These are phyloP conservation scores for Zootoca vivipara DNA, from an alignment of 2,113 vertebrate species.

Conservation along the genomic window DNA sequence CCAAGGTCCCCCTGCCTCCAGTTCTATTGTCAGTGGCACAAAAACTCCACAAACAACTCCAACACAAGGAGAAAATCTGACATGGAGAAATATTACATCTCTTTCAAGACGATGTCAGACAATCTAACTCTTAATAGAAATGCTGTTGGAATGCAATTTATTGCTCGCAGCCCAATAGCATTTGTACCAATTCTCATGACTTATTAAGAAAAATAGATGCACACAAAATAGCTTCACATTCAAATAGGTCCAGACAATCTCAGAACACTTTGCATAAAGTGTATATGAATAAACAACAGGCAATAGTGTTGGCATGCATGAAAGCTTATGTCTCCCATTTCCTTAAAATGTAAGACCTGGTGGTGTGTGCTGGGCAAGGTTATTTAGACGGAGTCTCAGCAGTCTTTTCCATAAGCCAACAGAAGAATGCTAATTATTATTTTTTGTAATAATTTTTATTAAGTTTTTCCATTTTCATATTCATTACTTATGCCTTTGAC, in stretches of 20 bases:
- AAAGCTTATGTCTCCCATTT: not conserved
- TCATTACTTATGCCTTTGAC: too few species aligned
- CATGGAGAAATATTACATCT: not conserved
- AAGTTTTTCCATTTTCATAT: too few species aligned
- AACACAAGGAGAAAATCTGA: not conserved
- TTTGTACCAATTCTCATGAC: not conserved
- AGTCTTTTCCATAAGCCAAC: too few species aligned
- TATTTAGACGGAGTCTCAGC: not conserved
- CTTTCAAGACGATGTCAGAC: not conserved
- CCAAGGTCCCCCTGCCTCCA: not conserved
- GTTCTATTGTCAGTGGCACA: not conserved
- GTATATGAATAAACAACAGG: not conserved
- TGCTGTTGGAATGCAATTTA: not conserved
- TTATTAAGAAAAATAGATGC: not conserved
- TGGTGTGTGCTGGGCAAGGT: not conserved
- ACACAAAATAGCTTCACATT: not conserved
- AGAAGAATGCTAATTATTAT: too few species aligned
- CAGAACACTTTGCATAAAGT: not conserved
- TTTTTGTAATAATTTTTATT: too few species aligned
- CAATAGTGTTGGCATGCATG: not conserved
- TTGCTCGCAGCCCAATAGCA: not conserved
- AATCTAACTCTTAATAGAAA: not conserved
- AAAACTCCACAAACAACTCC: not conserved
- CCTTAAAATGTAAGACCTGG: not conserved
- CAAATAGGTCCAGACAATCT: not conserved